phyloP scores from a whole-genome alignment of 2,113 vertebrate genomes.

The Herpetotheres cachinnans region DNA sequence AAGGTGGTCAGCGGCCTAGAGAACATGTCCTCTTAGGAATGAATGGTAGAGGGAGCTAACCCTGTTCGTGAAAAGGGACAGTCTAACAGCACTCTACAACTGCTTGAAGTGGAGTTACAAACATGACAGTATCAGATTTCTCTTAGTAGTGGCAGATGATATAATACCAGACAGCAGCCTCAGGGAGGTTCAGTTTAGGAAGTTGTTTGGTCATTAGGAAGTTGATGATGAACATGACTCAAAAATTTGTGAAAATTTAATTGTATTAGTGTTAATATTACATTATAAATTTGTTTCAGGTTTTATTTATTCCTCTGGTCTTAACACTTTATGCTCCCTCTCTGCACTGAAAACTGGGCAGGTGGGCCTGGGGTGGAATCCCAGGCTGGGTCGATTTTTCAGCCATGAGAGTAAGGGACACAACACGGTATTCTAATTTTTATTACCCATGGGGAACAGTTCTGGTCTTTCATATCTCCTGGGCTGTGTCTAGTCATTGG shows the following conservation, averaged over 20 bases:
- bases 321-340: background rate
- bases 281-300: background rate
- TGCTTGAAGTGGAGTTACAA: background rate
- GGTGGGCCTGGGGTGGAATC: background rate
- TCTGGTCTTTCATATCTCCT: background rate
- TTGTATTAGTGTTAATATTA: background rate
- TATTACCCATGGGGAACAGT: background rate
- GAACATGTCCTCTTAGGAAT: background rate
- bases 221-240: background rate
- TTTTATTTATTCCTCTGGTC: background rate
- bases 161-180: background rate
- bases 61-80: background rate
- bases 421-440: background rate
- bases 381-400: background rate
- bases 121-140: background rate
- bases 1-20: background rate
- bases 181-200: background rate
- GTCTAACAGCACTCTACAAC: background rate
- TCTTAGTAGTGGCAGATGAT: background rate
- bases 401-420: background rate
- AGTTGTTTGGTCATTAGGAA: background rate
- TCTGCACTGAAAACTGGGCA: background rate
- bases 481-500: background rate
- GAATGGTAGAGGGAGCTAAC: background rate
- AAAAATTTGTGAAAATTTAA: background rate